Percentiles rank a stretch among this genome's conserved stretches.
Conservation (phyloP, 2,888 invertebrate species). For the Bellardia pandia region DNA sequence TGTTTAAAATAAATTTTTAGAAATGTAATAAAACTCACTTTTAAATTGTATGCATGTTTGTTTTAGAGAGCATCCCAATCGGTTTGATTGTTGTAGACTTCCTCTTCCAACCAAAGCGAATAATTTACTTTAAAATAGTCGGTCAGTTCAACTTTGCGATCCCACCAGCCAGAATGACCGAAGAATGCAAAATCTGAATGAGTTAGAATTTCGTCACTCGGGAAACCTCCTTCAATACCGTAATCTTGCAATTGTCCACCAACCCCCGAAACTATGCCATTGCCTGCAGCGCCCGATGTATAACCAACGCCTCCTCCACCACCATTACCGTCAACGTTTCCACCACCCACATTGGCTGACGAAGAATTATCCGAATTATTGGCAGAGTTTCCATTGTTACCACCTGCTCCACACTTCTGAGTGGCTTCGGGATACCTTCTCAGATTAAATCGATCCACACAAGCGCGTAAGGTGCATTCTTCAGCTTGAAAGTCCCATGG, state of each 20-base stretch:
- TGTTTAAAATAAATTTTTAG: no score
- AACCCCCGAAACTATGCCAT: slow-evolving; percentile 64
- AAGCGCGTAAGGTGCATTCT: slow-evolving; percentile 96
- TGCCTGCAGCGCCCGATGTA: slow-evolving; percentile 72
- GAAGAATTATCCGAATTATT: slow-evolving; percentile 80
- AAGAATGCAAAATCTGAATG: slow-evolving; percentile 83
- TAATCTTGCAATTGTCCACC: slow-evolving; percentile 78
- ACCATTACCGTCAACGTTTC: slow-evolving; percentile 77
- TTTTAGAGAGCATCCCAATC: slow-evolving; percentile 88
- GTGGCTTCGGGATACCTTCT: slow-evolving; percentile 90
- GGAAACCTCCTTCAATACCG: slow-evolving; percentile 82
- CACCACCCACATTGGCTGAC: slow-evolving; percentile 75
- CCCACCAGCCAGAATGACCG: slow-evolving; percentile 84
- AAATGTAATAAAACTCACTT: slow-evolving; percentile 23
- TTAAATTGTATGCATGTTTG: not conserved
- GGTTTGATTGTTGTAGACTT: slow-evolving; percentile 95
- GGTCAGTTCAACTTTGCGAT: slow-evolving; percentile 89
- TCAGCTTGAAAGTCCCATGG: slow-evolving; percentile 99
- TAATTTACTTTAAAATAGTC: slow-evolving; percentile 97
- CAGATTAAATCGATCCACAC: slow-evolving; percentile 98
- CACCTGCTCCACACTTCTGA: slow-evolving; percentile 81
- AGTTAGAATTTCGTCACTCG: slow-evolving; percentile 83
- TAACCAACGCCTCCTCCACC: slow-evolving; percentile 74
- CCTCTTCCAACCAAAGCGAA: slow-evolving; percentile 97
- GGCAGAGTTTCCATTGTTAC: slow-evolving; percentile 81